A percentile compares a stretch with the other conserved stretches of the same genome.
Conservation (phyloP, 2,113 vertebrate genomes). For the Dasyurus viverrinus region DNA sequence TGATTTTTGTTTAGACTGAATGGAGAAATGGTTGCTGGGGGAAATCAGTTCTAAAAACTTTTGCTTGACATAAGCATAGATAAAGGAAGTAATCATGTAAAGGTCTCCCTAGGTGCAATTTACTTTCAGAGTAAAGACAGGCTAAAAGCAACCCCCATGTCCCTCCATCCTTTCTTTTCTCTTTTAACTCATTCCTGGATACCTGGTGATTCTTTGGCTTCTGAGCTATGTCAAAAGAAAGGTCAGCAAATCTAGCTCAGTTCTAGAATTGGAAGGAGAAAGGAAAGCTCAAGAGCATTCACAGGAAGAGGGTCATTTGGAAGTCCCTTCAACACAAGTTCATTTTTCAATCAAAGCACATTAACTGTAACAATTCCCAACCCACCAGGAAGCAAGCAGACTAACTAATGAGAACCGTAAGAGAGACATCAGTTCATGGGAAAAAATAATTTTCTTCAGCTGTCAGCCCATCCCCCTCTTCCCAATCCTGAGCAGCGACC, state of each 20-base stretch:
- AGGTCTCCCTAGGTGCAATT: background rate
- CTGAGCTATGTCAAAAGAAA: background rate
- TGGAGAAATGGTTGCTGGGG: background rate
- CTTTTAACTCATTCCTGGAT: slow-evolving; percentile 4
- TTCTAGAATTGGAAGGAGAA: background rate
- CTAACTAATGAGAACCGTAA: slow-evolving; percentile 44
- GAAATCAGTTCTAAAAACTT: background rate
- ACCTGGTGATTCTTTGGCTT: background rate
- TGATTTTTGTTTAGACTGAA: background rate
- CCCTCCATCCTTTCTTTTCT: background rate
- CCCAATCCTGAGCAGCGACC: background rate
- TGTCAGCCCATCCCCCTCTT: slow-evolving; percentile 20
- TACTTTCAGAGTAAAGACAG: background rate
- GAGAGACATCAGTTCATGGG: background rate
- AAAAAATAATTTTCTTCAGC: slow-evolving; percentile 8
- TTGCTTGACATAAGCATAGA: background rate
- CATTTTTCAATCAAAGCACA: slow-evolving; percentile 57
- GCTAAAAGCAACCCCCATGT: background rate
- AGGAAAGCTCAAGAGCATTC: background rate
- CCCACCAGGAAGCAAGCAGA: slow-evolving; percentile 43
- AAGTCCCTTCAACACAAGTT: slow-evolving; percentile 25
- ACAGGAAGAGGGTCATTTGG: background rate
- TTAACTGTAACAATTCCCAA: slow-evolving; percentile 42
- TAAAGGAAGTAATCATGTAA: background rate
- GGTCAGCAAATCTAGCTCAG: background rate